Conservation (phyloP, 2,113 vertebrate species). For the Nerophis lumbriciformis region DNA sequence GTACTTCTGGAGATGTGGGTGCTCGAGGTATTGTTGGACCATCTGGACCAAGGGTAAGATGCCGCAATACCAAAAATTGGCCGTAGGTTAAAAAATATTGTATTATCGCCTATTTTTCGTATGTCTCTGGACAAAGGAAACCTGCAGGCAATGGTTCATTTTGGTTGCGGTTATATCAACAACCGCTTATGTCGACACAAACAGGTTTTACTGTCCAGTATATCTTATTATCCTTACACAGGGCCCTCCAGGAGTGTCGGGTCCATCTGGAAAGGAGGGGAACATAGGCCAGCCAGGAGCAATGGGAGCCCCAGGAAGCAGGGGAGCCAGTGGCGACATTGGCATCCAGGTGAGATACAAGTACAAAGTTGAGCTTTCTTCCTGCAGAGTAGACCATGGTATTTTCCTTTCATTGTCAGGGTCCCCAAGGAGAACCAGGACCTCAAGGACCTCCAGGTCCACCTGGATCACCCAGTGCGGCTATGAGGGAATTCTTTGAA, state of each 20-base stretch:
- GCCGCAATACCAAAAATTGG: too few relatives aligned
- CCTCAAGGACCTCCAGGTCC: slow-evolving; percentile 86
- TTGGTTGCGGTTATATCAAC: too few relatives aligned
- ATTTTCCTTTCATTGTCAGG: slow-evolving; percentile 48
- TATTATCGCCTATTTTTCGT: too few relatives aligned
- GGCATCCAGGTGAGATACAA: slow-evolving; percentile 81
- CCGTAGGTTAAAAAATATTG: too few relatives aligned
- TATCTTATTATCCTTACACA: slow-evolving; percentile 36
- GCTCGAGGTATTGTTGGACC: slow-evolving; percentile 84
- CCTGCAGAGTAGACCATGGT: neutral
- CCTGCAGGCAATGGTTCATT: too few relatives aligned
- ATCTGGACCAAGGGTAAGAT: slow-evolving; percentile 84
- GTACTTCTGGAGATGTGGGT: slow-evolving; percentile 85
- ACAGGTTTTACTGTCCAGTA: neutral
- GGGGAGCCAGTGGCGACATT: slow-evolving; percentile 83
- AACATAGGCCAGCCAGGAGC: slow-evolving; percentile 81
- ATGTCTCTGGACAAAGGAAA: too few relatives aligned
- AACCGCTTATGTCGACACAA: neutral
- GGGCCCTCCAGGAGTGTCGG: slow-evolving; percentile 89
- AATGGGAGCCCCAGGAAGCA: slow-evolving; percentile 84
- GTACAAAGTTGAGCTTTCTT: neutral
- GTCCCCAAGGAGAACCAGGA: slow-evolving; percentile 86
- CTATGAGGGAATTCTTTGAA: slow-evolving; percentile 80
- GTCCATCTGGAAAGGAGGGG: slow-evolving; percentile 92
- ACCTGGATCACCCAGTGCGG: slow-evolving; percentile 83